Evolutionary conservation across 92 coral and sea anemone genomes (phyloP).

Genomic region (Phenganax subtilis): DNA sequence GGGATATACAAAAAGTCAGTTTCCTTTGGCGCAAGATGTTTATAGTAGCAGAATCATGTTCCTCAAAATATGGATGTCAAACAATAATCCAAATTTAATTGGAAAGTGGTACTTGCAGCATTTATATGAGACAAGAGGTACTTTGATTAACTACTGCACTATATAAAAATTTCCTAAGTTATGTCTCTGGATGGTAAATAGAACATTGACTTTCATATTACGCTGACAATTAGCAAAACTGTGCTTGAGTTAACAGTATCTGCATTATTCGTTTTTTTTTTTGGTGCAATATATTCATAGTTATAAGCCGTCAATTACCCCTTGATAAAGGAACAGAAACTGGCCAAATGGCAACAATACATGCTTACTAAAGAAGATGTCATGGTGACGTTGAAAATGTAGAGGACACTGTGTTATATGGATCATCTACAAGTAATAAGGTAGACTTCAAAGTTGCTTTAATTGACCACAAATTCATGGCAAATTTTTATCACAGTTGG

Average conservation of each 20-base stretch:
- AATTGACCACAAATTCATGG: too few relatives aligned
- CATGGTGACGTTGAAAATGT: slow-evolving; percentile 14
- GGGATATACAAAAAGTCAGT: slow-evolving; percentile 39
- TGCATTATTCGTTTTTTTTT: too few relatives aligned
- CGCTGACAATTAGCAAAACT: too few relatives aligned
- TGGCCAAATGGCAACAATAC: slow-evolving; percentile 37
- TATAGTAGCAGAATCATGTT: slow-evolving; percentile 41
- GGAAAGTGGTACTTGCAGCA: slow-evolving; percentile 45
- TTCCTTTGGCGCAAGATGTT: slow-evolving; percentile 52
- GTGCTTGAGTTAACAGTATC: too few relatives aligned
- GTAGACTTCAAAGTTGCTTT: background rate
- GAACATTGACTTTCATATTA: too few relatives aligned
- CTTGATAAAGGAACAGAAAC: slow-evolving; percentile 37
- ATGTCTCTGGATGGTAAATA: too few relatives aligned
- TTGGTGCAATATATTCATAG: background rate
- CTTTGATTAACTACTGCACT: background rate
- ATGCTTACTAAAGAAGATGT: slow-evolving; percentile 5
- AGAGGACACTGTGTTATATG: slow-evolving; percentile 25
- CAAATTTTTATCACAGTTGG: too few relatives aligned
- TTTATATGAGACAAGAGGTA: slow-evolving; percentile 38
- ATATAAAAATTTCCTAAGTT: background rate
- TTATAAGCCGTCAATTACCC: slow-evolving; percentile 7
- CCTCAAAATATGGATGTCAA: slow-evolving; percentile 44
- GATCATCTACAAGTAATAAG: slow-evolving; percentile 34
- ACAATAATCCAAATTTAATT: slow-evolving; percentile 31